These are phyloP conservation scores for Anas acuta DNA, from an alignment of 2,797 vertebrate genomes.

Conservation along the genomic window DNA sequence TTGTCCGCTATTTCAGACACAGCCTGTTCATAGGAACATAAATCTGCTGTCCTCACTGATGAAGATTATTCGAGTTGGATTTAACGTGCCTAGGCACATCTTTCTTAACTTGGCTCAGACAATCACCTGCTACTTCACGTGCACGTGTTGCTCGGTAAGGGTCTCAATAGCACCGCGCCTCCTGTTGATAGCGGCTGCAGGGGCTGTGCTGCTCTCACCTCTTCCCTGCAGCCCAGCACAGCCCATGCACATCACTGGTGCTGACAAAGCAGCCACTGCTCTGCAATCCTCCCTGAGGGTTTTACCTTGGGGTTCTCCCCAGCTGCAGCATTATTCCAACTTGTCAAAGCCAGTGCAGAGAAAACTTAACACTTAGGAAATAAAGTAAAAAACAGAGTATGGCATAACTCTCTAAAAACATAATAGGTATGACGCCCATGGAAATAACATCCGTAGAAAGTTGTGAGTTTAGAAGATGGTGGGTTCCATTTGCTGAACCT, in stretches of 20 bases:
- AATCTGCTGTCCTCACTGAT: conserved; percentile 72
- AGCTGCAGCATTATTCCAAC: background rate
- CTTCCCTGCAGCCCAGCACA: background rate
- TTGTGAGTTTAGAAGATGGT: background rate
- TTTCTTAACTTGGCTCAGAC: conserved; percentile 59
- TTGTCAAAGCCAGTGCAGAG: background rate
- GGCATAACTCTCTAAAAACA: background rate
- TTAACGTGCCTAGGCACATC: conserved; percentile 66
- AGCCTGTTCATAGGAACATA: conserved; percentile 63
- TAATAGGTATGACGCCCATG: fast-evolving
- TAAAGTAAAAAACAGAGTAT: background rate
- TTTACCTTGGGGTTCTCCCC: background rate
- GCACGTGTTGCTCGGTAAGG: background rate
- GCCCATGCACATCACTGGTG: fast-evolving
- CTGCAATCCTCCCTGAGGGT: background rate
- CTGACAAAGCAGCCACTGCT: background rate
- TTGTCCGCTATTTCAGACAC: conserved; percentile 66
- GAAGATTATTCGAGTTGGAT: conserved; percentile 63
- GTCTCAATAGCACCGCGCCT: background rate
- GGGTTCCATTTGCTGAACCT: background rate
- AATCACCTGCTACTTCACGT: conserved; percentile 51
- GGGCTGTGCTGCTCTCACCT: background rate
- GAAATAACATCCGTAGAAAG: background rate
- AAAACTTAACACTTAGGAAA: background rate
- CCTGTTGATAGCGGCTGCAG: background rate